phyloP scores from a whole-genome alignment of 2,113 vertebrate species.

The Mesoclemmys tuberculata region DNA sequence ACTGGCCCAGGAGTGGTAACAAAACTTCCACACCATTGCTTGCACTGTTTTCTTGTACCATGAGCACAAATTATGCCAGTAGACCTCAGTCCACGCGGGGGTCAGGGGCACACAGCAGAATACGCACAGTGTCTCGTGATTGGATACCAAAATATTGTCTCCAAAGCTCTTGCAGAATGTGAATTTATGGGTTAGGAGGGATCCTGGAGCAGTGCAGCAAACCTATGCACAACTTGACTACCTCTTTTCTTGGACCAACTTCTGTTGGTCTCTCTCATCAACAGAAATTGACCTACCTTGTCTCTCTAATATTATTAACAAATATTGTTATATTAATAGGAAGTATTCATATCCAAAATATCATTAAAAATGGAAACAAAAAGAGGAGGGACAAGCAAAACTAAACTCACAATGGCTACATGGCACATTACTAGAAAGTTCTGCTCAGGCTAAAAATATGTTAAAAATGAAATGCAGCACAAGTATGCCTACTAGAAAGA shows the following conservation, averaged over 20 bases:
- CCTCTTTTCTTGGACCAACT: background rate
- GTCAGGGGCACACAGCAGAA: background rate
- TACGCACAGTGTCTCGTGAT: background rate
- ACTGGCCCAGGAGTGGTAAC: background rate
- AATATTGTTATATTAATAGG: background rate
- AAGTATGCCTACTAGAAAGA: background rate
- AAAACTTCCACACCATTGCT: background rate
- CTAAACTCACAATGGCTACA: background rate
- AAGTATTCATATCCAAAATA: background rate
- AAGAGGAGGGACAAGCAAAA: constrained; percentile 6
- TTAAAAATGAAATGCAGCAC: too few relatives aligned
- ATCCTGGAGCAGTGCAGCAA: background rate
- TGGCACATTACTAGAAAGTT: background rate
- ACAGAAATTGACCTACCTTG: background rate
- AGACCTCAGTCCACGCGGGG: background rate
- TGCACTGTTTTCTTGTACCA: background rate
- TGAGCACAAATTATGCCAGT: background rate
- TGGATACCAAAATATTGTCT: background rate
- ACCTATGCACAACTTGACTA: background rate
- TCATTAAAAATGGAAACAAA: background rate
- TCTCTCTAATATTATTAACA: background rate
- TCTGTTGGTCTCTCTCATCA: background rate
- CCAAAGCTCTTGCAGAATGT: background rate
- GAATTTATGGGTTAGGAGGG: constrained; percentile 16
- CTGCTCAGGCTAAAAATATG: background rate